Percentiles rank a stretch among this genome's conserved stretches.
These are phyloP conservation scores for Phthorimaea operculella DNA, from an alignment of 1,140 invertebrate genomes.

Conservation along the genomic window DNA sequence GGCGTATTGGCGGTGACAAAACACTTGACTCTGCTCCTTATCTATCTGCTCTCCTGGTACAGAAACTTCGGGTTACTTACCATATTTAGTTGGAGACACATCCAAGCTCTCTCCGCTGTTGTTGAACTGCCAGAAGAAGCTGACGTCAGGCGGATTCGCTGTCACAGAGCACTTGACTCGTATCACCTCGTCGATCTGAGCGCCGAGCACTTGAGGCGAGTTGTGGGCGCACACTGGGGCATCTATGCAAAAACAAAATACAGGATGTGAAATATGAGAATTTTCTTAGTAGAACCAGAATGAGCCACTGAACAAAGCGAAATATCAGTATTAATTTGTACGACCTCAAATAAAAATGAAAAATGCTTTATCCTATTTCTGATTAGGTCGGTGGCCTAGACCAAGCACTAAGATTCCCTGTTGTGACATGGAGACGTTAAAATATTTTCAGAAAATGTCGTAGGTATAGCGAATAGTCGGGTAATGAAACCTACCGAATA, in stretches of 20 bases:
- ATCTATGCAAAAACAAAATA: constrained; percentile 66
- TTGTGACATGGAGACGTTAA: too few species aligned
- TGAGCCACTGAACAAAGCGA: too few species aligned
- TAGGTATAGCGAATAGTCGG: too few species aligned
- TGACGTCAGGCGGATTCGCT: constrained; percentile 85
- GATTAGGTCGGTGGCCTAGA: too few species aligned
- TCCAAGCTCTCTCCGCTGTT: constrained; percentile 87
- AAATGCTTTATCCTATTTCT: too few species aligned
- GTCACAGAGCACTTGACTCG: constrained; percentile 86
- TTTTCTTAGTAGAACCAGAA: not conserved
- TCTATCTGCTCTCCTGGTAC: constrained; percentile 86
- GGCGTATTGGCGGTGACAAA: constrained; percentile 86
- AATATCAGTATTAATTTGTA: too few species aligned
- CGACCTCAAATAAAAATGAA: too few species aligned
- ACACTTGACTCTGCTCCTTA: too few species aligned
- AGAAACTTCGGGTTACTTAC: constrained; percentile 31
- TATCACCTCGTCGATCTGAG: constrained; percentile 83
- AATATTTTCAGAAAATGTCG: too few species aligned
- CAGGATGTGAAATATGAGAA: not conserved
- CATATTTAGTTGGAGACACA: constrained; percentile 74
- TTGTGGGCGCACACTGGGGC: constrained; percentile 81
- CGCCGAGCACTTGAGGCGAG: constrained; percentile 80
- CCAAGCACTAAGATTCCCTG: too few species aligned
- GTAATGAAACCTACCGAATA: too few species aligned
- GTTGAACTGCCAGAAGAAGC: constrained; percentile 90